A percentile compares a stretch with the other conserved stretches of the same genome.
Conservation (phyloP, 2,113 vertebrate species). For the Lampris megalopsis region DNA sequence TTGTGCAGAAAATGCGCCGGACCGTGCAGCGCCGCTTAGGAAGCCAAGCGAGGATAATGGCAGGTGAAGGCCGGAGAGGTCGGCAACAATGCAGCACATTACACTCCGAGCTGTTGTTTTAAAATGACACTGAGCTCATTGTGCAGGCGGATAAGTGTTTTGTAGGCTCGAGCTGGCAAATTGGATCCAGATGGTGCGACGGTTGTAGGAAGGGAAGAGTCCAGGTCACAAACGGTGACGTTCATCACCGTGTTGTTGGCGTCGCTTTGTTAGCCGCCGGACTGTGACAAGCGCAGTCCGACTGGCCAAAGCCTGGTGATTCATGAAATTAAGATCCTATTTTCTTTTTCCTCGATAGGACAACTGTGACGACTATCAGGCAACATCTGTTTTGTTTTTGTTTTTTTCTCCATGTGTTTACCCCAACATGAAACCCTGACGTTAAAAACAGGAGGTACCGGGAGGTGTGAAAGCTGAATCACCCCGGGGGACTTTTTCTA, state of each 20-base stretch:
- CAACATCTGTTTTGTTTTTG: too few relatives aligned
- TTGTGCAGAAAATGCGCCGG: slow-evolving; percentile 1
- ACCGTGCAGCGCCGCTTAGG: neutral
- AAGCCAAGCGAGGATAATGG: slow-evolving; percentile 32
- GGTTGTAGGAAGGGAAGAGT: slow-evolving; percentile 6
- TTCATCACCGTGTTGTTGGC: slow-evolving; percentile 32
- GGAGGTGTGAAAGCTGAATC: too few relatives aligned
- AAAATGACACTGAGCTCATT: slow-evolving; percentile 52
- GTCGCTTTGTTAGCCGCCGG: neutral
- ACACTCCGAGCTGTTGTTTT: slow-evolving; percentile 45
- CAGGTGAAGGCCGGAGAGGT: neutral
- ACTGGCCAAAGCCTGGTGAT: too few relatives aligned
- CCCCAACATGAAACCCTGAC: too few relatives aligned
- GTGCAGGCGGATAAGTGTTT: slow-evolving; percentile 42
- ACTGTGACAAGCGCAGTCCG: too few relatives aligned
- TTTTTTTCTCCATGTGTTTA: too few relatives aligned
- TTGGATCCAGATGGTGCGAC: slow-evolving; percentile 63
- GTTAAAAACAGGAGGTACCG: too few relatives aligned
- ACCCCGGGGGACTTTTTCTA: too few relatives aligned
- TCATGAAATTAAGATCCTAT: too few relatives aligned
- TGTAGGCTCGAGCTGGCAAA: slow-evolving; percentile 41
- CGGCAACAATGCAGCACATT: neutral
- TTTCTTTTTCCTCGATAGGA: too few relatives aligned
- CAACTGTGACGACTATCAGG: too few relatives aligned
- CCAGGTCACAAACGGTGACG: slow-evolving; percentile 26